Base-by-base conservation (phyloP, 2,797 vertebrate genomes). In the Sebastes ruberrimus region DNA sequence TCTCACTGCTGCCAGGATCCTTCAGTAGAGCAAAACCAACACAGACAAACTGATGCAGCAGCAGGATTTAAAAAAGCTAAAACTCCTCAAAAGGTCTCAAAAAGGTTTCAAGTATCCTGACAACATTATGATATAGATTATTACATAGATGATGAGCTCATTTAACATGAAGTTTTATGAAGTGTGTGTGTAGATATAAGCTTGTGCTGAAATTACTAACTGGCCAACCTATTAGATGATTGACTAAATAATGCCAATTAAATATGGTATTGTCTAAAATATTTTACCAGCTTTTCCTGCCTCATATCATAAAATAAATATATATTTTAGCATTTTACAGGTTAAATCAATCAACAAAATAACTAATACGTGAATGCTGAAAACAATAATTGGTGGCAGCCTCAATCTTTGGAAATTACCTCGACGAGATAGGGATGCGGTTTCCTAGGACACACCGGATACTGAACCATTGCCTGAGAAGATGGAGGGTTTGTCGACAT, bases 401-500 rank as follows among this genome's bases (percentile, higher is more conserved):
- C 30, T 27, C 11, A 14, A 35, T 35, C 22, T n/a, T 6, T 28
- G 8, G 14, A 4, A 70, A 83, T 84, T 90, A 96, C 96, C 95
- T 94, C 93, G 83, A 90, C 92, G 32, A 95, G 81, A 89, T 95
- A 96, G 35, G 93, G 82, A 76, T 94, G 92, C 14, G 92, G 90
- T 86, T 95, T 94, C 82, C 94, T 92, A 76, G 95, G 95, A 93
- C 96, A 95, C 92, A 96, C 89, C 1, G 96, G 96, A 94, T 96
- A 96, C 95, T 96, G 96, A 94, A 96, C 95, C 94, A 96, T 96
- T 88, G 94, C 94, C 95, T 96, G 95, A 94, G 95, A 95, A 94
- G 93, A 95, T 94, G 93, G 95, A 95, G 95, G 95, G 93, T 90
- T 95, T 95, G 95, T 95, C 92, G 95, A 95, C 91, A 95, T 86